A percentile compares a stretch with the other conserved stretches of the same genome.
Evolutionary conservation across 2,888 invertebrate genomes (phyloP).

Genomic region (Eupithecia subumbrata): DNA sequence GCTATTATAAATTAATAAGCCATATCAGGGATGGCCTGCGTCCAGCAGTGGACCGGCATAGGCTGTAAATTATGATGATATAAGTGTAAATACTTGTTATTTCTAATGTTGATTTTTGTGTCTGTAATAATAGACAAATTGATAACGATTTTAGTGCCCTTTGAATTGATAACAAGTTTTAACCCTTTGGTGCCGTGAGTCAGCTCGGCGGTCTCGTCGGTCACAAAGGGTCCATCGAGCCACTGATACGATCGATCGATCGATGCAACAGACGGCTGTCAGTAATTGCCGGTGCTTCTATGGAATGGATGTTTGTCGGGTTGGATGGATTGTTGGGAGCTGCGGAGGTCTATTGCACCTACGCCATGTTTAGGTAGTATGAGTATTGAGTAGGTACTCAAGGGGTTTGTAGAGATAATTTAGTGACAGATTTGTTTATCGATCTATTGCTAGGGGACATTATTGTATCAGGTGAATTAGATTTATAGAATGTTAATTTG

Average conservation of each 20-base stretch:
- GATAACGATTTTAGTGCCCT: background rate
- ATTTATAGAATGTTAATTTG: background rate
- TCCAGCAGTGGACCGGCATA: too few relatives aligned
- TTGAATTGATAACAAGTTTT: background rate
- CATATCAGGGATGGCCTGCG: too few relatives aligned
- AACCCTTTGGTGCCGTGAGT: background rate
- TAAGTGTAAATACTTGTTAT: too few relatives aligned
- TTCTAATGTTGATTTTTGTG: too few relatives aligned
- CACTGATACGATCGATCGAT: constrained; percentile 5
- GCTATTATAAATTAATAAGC: too few relatives aligned
- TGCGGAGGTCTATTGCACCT: background rate
- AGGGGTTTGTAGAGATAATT: background rate
- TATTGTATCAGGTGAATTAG: too few relatives aligned
- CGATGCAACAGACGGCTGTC: constrained; percentile 9
- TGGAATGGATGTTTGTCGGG: background rate
- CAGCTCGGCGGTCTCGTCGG: background rate
- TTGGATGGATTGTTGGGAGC: background rate
- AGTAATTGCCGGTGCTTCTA: constrained; percentile 8
- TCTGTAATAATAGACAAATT: background rate
- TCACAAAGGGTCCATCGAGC: background rate
- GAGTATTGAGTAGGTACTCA: too few relatives aligned
- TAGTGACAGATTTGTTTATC: background rate
- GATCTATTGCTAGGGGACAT: background rate
- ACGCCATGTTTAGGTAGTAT: background rate
- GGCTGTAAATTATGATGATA: too few relatives aligned